Percentiles rank a stretch among this genome's conserved stretches.
phyloP scores from a whole-genome alignment of 2,113 vertebrate genomes.

The Phalacrocorax pelagicus region DNA sequence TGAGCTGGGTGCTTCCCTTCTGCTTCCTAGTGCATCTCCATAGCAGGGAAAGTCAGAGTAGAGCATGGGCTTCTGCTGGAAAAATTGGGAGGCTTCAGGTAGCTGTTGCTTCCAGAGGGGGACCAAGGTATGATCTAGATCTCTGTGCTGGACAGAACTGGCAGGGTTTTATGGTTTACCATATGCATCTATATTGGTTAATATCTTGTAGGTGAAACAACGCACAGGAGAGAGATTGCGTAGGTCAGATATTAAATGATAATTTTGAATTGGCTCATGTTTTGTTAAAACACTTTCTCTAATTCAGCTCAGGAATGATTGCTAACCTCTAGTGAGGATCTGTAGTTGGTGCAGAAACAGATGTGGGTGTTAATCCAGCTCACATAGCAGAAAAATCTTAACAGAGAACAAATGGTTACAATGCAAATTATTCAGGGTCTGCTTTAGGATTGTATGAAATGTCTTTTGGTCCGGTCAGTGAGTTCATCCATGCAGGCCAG shows the following conservation, averaged over 20 bases:
- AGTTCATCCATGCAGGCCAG: not conserved
- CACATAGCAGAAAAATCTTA: not conserved
- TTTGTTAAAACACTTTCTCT: not conserved
- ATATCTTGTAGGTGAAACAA: not conserved
- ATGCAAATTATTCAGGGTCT: not conserved
- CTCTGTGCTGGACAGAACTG: accelerated
- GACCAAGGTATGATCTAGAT: no score
- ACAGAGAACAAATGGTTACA: not conserved
- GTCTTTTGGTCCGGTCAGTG: not conserved
- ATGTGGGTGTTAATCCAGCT: not conserved
- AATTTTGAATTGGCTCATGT: no score
- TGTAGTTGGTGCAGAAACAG: not conserved
- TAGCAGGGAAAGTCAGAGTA: not conserved
- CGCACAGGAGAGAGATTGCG: no score
- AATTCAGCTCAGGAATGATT: not conserved
- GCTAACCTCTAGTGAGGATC: no score
- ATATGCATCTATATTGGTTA: not conserved
- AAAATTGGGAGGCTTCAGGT: not conserved
- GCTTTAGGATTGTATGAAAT: not conserved
- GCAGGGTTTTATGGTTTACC: not conserved
- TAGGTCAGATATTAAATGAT: not conserved
- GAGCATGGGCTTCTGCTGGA: not conserved
- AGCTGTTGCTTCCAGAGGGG: not conserved
- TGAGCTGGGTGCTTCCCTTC: not conserved
- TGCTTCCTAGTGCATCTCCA: not conserved